Conservation (phyloP, 2,888 invertebrate species). For the Hypomecis punctinalis region DNA sequence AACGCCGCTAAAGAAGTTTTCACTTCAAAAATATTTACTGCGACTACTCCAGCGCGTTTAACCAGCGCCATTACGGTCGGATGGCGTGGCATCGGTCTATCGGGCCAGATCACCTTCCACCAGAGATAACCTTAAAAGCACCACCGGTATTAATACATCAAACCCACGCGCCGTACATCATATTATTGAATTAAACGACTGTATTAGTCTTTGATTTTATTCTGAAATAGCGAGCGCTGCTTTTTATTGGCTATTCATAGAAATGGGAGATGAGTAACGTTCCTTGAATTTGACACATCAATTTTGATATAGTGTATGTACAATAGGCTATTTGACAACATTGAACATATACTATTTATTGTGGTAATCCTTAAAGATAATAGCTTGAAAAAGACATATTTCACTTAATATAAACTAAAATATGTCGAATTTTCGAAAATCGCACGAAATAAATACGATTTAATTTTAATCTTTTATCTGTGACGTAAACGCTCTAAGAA, state of each 20-base stretch:
- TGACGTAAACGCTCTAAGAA: no score
- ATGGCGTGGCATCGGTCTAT: conserved; percentile 78
- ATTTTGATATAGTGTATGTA: not conserved
- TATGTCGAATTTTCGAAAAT: no score
- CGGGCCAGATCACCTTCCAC: conserved; percentile 84
- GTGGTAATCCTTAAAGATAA: no score
- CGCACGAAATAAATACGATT: no score
- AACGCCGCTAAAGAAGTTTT: no score
- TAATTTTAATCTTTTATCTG: no score
- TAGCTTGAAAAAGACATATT: no score
- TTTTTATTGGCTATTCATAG: conserved; percentile 8
- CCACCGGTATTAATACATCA: conserved; percentile 82
- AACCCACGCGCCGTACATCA: conserved; percentile 67
- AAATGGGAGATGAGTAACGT: conserved; percentile 2
- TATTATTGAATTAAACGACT: conserved; percentile 24
- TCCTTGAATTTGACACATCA: conserved; percentile 4
- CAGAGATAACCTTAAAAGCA: conserved; percentile 84
- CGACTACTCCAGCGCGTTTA: not conserved
- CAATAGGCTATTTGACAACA: no score
- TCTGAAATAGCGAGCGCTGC: not conserved
- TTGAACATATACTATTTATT: no score
- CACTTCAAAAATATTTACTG: no score
- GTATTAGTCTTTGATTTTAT: conserved; percentile 19
- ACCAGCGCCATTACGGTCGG: conserved; percentile 54
- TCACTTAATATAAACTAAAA: no score